Base-by-base conservation (phyloP, 37 sponge, comb jelly and placozoan species). In the Corticium candelabrum region DNA sequence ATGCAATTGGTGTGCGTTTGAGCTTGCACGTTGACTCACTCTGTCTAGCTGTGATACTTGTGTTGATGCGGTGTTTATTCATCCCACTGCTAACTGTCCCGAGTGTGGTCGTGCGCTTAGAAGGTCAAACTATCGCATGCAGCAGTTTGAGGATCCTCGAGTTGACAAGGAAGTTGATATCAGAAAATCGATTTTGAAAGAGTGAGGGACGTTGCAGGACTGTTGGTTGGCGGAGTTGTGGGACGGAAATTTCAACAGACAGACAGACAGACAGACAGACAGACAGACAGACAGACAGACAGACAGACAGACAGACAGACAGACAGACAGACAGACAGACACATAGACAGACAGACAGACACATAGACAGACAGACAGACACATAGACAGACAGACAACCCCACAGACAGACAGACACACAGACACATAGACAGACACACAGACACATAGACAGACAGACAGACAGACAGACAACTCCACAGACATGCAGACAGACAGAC, bases 81-180 rank as follows among this genome's bases (percentile, higher is more conserved):
- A 89, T 38, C 93, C 95, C 15, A 86, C 95, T 3, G 95, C 90
- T 7, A 85, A 95, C 1, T 97, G 99, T 77, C 90, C 93, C 0
- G 84, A 89, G 78, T 97, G 99, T 74, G 90, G 93, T 4, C 37
- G 82, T 0, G 73, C 81, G 36, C 85, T 97, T 73, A 80, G 89
- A 31, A 85, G 86, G 43, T 93, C 80, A 73, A 86, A 80, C 35
- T 97, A 82, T 78, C 40, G 95, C 34, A 40, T 74, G 41, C 90
- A 89, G 74, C 92, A 90, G 78, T 97, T 97, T 84, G 95, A 94
- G 11, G 94, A 97, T 75, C 38, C 85, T 3, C 34, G 37, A 1
- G 90, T 97, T 2, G 99, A 97, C 77, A 86, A 83, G 35, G 99
- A 97, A 67, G 93, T 97, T 31, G 90, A 97, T 68, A 91, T 97